Base-by-base conservation (phyloP, 2,113 vertebrate genomes). In the Zosterops pallidus region DNA sequence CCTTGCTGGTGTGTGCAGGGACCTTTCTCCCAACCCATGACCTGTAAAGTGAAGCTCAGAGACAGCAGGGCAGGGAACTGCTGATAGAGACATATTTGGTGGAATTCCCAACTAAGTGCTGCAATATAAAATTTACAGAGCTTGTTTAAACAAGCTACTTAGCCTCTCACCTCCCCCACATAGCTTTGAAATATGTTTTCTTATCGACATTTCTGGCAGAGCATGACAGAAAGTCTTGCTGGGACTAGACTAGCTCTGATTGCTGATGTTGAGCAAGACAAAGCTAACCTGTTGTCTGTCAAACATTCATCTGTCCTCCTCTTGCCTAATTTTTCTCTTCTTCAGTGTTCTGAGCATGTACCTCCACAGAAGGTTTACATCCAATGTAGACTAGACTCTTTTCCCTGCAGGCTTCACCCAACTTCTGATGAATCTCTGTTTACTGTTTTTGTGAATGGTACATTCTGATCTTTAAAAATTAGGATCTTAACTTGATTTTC, bases 1-100 rank as follows among this genome's bases (percentile, higher is more conserved):
- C 2, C 20, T 42, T 1, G 0, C 23, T 80, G 41, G 14, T 53
- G 44, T 29, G 44, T 1, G 0, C 19, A 5, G 12, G 6, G 17
- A 55, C 49, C 60, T 63, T 74, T 28, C 35, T 74, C 26, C 56
- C 44, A 91, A 0, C 3, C 15, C 0, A 1, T 47, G 31, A 11
- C 37, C 22, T 65, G 9, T 16, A 17, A 62, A 31, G 53, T 56
- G 41, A 84, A 64, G 29, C 41, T 41, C 46, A 89, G 49, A 46
- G 28, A 13, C 31, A 65, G 59, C 18, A 69, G 63, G 53, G n/a
- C 59, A 91, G n/a, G 49, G 44, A 68, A 9, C 26, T 75, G 39
- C 17, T 64, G 52, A 22, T 24, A 0, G 5, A 74, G 44, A 59
- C 9, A 11, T 3, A 6, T 53, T 62, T 74, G 13, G 8, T 71